Evolutionary conservation across 2,888 invertebrate species (phyloP).

Genomic region (Chymomyza fuscimana): DNA sequence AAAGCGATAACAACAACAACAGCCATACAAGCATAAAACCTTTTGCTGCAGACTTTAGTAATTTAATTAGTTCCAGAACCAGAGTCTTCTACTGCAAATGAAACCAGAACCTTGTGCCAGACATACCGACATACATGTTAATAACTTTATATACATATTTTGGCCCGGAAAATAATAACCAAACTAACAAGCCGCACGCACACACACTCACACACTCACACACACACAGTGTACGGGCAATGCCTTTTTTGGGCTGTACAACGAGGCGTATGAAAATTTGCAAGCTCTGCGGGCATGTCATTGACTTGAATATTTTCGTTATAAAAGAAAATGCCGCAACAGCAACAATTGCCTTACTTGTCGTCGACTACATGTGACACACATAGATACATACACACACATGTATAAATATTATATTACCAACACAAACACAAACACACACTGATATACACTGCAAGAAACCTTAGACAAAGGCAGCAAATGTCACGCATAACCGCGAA

Average conservation of each 20-base stretch:
- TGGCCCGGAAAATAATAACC: background rate
- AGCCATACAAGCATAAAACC: conserved; percentile 32
- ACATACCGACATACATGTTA: background rate
- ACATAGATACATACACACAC: conserved; percentile 23
- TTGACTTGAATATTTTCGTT: conserved; percentile 12
- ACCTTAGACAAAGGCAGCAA: conserved; percentile 52
- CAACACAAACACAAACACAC: conserved; percentile 20
- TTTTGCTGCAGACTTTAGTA: conserved; percentile 55
- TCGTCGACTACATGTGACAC: conserved; percentile 12
- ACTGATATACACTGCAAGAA: conserved; percentile 32
- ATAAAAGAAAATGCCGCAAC: conserved; percentile 6
- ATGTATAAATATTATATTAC: conserved; percentile 53
- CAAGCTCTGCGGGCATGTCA: conserved; percentile 9
- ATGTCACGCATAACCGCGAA: conserved; percentile 12
- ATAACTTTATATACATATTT: conserved; percentile 3
- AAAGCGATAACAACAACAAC: conserved; percentile 32
- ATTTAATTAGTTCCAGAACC: conserved; percentile 59
- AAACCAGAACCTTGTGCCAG: conserved; percentile 44
- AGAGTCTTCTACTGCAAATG: conserved; percentile 34
- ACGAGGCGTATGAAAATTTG: conserved; percentile 3
- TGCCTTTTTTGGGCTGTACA: background rate
- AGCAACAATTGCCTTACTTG: conserved; percentile 17
- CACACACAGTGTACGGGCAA: background rate
- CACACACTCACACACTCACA: background rate
- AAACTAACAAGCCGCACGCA: conserved; percentile 2